Percentiles rank a stretch among this genome's conserved stretches.
phyloP scores from a whole-genome alignment of 2,113 vertebrate species.

The Cryptomyrus ogoouensis region DNA sequence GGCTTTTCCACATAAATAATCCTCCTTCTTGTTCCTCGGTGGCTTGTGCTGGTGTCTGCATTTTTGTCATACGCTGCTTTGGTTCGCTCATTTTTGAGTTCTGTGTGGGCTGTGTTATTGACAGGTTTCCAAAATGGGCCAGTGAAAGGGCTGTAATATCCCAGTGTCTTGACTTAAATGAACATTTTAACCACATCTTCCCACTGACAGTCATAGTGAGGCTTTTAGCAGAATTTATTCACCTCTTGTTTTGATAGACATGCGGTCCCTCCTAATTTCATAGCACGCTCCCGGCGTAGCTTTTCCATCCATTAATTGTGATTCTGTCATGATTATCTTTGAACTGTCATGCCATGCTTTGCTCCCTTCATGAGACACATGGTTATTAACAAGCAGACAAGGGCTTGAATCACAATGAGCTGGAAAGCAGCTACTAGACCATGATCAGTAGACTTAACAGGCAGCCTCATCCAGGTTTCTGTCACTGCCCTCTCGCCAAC shows the following conservation, averaged over 20 bases:
- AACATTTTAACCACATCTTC: neutral
- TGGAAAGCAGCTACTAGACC: neutral
- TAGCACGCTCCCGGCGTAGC: neutral
- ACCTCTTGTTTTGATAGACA: neutral
- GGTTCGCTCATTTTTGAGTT: neutral
- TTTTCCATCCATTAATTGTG: slow-evolving; percentile 13
- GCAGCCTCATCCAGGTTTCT: neutral
- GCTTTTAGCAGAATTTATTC: neutral
- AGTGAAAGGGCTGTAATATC: neutral
- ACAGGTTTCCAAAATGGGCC: neutral
- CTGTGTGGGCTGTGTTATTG: neutral
- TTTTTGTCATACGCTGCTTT: neutral
- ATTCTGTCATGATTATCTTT: slow-evolving; percentile 23
- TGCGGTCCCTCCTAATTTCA: neutral
- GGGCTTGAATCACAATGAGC: slow-evolving; percentile 20
- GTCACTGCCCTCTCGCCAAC: neutral
- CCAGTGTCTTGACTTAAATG: neutral
- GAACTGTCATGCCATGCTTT: slow-evolving; percentile 3
- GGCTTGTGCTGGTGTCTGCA: neutral
- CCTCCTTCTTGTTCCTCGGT: neutral
- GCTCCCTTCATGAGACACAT: neutral
- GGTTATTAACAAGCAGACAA: slow-evolving; percentile 13
- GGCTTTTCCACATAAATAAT: neutral
- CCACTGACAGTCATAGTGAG: neutral
- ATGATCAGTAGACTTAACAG: neutral